These are phyloP conservation scores for Cygnus olor DNA, from an alignment of 2,797 vertebrate species.

Conservation along the genomic window DNA sequence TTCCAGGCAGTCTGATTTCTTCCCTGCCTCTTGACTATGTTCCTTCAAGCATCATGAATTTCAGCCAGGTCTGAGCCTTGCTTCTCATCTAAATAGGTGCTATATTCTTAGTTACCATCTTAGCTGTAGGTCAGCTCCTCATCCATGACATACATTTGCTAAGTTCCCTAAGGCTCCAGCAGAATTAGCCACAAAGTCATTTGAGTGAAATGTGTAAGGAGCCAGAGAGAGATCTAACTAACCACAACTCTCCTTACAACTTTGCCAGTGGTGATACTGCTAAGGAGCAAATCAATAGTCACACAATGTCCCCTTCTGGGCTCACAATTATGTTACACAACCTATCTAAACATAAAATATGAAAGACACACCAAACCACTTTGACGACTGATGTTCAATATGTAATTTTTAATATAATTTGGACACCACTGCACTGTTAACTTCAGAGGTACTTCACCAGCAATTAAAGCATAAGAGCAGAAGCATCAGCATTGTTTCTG, in stretches of 20 bases:
- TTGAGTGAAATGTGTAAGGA: conserved; percentile 51
- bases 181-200: conserved; percentile 69
- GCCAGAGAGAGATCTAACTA: conserved; percentile 57
- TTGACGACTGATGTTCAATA: neutral
- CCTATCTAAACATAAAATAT: neutral
- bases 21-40: neutral
- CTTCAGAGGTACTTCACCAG: neutral
- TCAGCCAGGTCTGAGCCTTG: neutral
- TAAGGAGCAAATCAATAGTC: conserved; percentile 27
- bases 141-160: neutral
- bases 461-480: neutral
- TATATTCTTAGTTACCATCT: conserved; percentile 45
- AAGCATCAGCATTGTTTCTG: neutral
- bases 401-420: neutral
- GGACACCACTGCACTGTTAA: neutral
- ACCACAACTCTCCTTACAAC: conserved; percentile 55
- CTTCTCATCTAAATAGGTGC: conserved; percentile 36
- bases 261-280: neutral
- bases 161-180: conserved; percentile 53
- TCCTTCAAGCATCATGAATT: neutral
- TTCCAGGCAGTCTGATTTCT: neutral
- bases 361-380: neutral
- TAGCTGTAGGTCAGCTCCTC: conserved; percentile 35
- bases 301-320: neutral
- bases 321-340: neutral